These are phyloP conservation scores for Mus spicilegus DNA, from an alignment of 2,113 vertebrate species.

Conservation along the genomic window DNA sequence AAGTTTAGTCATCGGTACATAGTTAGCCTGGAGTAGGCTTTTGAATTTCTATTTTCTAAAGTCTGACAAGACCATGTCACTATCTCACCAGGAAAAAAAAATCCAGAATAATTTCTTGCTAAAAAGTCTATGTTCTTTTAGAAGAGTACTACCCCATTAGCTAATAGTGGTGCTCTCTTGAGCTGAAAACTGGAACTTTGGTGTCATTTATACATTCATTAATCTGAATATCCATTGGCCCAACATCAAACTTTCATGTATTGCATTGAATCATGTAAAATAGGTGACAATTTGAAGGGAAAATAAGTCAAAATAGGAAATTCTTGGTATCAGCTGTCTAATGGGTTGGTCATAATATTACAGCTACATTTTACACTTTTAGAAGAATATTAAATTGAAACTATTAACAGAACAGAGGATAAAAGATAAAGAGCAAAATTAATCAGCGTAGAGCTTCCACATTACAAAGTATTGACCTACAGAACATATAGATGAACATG, in stretches of 20 bases:
- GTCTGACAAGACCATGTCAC: not conserved
- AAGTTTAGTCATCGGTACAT: conserved; percentile 4
- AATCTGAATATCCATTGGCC: not conserved
- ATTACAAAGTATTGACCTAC: not conserved
- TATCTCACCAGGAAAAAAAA: not conserved
- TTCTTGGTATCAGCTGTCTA: conserved; percentile 21
- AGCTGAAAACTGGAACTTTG: not conserved
- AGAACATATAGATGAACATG: not conserved
- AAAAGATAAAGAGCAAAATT: conserved; percentile 46
- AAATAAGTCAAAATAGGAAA: not conserved
- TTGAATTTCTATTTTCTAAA: conserved; percentile 1
- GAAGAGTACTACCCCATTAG: not conserved
- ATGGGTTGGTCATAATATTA: conserved; percentile 6
- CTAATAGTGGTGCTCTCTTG: not conserved
- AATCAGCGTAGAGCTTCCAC: not conserved
- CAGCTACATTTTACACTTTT: not conserved
- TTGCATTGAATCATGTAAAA: conserved; percentile 27
- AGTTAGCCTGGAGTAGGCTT: conserved; percentile 15
- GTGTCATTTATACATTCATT: not conserved
- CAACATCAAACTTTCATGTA: conserved; percentile 3
- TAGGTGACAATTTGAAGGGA: not conserved
- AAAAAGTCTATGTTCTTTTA: conserved; percentile 1
- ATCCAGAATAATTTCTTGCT: not conserved
- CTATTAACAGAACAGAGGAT: not conserved
- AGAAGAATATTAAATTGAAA: not conserved